phyloP scores from a whole-genome alignment of 2,888 invertebrate species.

The Escarpia spicata region DNA sequence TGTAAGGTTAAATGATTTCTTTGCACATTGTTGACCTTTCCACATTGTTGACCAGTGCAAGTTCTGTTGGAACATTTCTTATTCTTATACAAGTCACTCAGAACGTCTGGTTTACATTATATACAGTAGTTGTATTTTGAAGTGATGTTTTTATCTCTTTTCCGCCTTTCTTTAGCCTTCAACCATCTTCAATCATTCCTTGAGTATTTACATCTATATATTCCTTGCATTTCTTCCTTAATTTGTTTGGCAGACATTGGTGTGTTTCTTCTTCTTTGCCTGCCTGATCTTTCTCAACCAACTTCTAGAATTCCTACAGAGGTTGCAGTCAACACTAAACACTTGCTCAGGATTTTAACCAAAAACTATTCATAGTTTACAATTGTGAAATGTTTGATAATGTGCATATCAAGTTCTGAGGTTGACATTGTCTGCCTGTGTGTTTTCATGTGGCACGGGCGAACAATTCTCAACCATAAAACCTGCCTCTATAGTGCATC shows the following conservation, averaged over 20 bases:
- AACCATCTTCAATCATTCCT: not conserved
- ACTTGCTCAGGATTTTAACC: too few relatives aligned
- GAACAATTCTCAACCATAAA: not conserved
- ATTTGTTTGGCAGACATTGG: not conserved
- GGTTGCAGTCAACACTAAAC: too few relatives aligned
- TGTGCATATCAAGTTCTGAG: too few relatives aligned
- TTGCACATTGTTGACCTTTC: not conserved
- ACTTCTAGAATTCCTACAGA: too few relatives aligned
- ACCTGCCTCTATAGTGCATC: not conserved
- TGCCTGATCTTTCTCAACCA: not conserved
- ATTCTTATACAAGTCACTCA: not conserved
- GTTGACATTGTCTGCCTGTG: too few relatives aligned
- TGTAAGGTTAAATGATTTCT: not conserved
- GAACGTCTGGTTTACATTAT: not conserved
- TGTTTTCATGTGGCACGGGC: too few relatives aligned
- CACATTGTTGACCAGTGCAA: not conserved
- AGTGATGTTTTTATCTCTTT: not conserved
- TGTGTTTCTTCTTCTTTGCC: not conserved
- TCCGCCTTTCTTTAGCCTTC: not conserved
- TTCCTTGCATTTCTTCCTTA: not conserved
- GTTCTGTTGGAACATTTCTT: not conserved
- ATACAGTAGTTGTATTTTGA: not conserved
- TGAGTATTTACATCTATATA: not conserved
- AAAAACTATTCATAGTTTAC: too few relatives aligned
- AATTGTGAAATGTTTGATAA: too few relatives aligned